phyloP scores from a whole-genome alignment of 2,888 invertebrate genomes.

The Caenorhabditis becei region DNA sequence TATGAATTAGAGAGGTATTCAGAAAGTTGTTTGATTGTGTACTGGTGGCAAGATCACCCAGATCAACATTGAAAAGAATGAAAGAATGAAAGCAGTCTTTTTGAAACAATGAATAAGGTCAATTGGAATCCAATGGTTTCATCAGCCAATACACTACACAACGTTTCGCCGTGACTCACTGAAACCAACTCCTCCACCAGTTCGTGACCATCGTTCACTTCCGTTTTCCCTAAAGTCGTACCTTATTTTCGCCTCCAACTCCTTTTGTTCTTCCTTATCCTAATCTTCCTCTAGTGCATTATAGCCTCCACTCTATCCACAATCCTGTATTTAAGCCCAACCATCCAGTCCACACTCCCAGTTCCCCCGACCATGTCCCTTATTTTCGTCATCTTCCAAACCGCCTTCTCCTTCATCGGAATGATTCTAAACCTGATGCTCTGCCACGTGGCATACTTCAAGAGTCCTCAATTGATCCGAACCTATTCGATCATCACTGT shows the following conservation, averaged over 20 bases:
- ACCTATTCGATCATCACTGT: slow-evolving; percentile 29
- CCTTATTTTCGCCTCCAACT: too few species aligned
- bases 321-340: too few species aligned
- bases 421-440: slow-evolving; percentile 25
- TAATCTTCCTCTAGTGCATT: neutral
- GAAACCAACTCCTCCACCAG: too few species aligned
- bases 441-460: slow-evolving; percentile 18
- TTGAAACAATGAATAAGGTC: too few species aligned
- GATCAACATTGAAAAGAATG: neutral
- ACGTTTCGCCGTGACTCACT: too few species aligned
- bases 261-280: neutral
- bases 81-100: too few species aligned
- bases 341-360: neutral
- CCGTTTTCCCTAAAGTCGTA: too few species aligned
- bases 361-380: neutral
- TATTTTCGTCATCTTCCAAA: slow-evolving; percentile 23
- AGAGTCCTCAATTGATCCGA: slow-evolving; percentile 21
- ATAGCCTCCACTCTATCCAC: neutral
- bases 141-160: too few species aligned
- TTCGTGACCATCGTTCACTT: too few species aligned
- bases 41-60: neutral
- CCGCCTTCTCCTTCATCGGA: slow-evolving; percentile 3
- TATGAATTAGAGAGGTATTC: neutral
- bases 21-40: too few species aligned
- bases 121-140: too few species aligned